Percentiles rank a stretch among this genome's conserved stretches.
These are phyloP conservation scores for Troides oblongomaculatus DNA, from an alignment of 2,888 invertebrate genomes.

Conservation along the genomic window DNA sequence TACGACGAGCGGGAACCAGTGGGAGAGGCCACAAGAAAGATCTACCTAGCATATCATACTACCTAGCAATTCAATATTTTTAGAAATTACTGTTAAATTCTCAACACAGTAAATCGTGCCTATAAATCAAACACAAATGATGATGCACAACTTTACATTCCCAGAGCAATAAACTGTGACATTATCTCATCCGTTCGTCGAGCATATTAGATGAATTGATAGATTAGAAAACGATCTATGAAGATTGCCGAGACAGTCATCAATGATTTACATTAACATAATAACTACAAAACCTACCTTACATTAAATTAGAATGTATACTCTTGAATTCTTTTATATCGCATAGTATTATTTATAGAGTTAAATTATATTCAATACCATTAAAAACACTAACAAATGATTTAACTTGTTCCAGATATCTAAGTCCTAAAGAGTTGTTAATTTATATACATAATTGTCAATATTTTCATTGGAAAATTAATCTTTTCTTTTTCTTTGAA, in stretches of 20 bases:
- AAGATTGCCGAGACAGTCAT: constrained; percentile 17
- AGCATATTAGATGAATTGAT: constrained; percentile 25
- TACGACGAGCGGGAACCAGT: too few relatives aligned
- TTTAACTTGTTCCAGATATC: neutral
- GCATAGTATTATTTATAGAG: neutral
- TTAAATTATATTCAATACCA: neutral
- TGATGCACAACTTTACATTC: constrained; percentile 15
- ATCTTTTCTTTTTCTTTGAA: too few relatives aligned
- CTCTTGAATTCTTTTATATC: neutral
- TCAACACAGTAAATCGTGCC: neutral
- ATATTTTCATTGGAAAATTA: too few relatives aligned
- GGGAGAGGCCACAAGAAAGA: too few relatives aligned
- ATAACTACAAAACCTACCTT: neutral
- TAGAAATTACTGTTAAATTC: neutral
- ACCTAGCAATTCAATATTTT: neutral
- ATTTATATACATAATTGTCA: too few relatives aligned
- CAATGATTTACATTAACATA: constrained; percentile 14
- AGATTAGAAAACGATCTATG: constrained; percentile 27
- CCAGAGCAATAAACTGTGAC: constrained; percentile 16
- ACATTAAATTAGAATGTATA: neutral
- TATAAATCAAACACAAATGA: constrained; percentile 11
- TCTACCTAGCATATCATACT: neutral
- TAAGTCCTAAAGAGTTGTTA: too few relatives aligned
- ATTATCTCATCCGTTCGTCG: constrained; percentile 17
- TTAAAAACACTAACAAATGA: neutral